These are phyloP conservation scores for Tetanocera ferruginea DNA, from an alignment of 2,888 invertebrate genomes.

Conservation along the genomic window DNA sequence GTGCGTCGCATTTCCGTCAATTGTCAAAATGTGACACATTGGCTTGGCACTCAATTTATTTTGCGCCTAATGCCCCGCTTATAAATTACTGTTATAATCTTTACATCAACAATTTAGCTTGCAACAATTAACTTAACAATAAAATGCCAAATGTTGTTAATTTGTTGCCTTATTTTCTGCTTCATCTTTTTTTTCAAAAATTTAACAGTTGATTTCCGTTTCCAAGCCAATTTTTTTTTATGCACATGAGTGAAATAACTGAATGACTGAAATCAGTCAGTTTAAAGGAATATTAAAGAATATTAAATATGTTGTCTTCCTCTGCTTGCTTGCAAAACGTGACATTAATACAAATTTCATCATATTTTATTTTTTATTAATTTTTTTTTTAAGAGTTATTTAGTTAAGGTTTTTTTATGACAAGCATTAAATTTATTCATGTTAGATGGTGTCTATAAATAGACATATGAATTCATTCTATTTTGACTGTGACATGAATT, in stretches of 20 bases:
- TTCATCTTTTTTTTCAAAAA: neutral
- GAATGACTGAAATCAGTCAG: too few relatives aligned
- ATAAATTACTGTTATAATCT: neutral
- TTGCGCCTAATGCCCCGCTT: neutral
- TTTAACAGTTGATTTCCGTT: constrained; percentile 32
- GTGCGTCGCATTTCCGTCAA: neutral
- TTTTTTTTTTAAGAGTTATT: neutral
- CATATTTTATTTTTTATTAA: neutral
- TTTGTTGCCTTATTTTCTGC: neutral
- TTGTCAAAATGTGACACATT: constrained; percentile 5
- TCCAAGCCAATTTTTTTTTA: neutral
- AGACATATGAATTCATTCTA: too few relatives aligned
- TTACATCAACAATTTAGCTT: neutral
- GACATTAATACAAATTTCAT: neutral
- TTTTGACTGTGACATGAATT: too few relatives aligned
- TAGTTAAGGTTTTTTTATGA: too few relatives aligned
- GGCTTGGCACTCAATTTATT: neutral
- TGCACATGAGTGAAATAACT: too few relatives aligned
- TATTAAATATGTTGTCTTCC: neutral
- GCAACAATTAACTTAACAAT: too few relatives aligned
- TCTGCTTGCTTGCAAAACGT: neutral
- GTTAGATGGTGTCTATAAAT: too few relatives aligned
- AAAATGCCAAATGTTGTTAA: neutral
- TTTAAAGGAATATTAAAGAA: neutral
- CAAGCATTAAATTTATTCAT: too few relatives aligned